phyloP scores from a whole-genome alignment of 2,113 vertebrate genomes.

The Panthera tigris region DNA sequence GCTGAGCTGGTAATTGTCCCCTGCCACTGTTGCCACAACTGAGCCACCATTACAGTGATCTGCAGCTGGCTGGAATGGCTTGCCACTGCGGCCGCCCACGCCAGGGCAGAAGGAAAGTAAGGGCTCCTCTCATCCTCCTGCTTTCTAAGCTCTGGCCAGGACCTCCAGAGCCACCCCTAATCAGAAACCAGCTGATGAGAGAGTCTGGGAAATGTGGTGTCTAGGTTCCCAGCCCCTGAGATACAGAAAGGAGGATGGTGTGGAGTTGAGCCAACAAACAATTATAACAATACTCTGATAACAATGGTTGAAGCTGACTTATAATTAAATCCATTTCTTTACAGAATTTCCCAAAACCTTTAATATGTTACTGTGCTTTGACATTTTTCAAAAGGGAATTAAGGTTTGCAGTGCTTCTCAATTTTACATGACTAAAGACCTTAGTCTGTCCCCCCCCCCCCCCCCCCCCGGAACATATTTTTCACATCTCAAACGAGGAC shows the following conservation, averaged over 20 bases:
- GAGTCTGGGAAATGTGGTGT: background rate
- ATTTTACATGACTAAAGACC: background rate
- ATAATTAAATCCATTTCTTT: background rate
- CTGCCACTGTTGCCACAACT: background rate
- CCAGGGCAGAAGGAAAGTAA: background rate
- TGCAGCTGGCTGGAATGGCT: no score
- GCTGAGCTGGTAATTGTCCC: background rate
- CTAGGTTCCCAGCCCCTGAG: background rate
- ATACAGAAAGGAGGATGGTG: background rate
- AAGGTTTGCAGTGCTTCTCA: background rate
- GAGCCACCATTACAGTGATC: background rate
- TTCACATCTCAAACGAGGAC: background rate
- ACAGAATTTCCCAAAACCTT: background rate
- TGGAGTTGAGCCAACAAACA: background rate
- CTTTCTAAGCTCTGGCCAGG: background rate
- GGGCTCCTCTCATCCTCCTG: background rate
- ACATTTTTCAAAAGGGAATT: background rate
- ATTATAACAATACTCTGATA: background rate
- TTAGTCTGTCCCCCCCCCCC: background rate
- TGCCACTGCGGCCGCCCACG: accelerated
- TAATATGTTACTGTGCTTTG: background rate
- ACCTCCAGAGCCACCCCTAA: background rate
- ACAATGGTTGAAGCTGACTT: background rate
- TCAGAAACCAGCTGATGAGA: background rate
- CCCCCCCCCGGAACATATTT: background rate